These are phyloP conservation scores for Vollenhovia emeryi DNA, from an alignment of 1,140 invertebrate species.

Conservation along the genomic window DNA sequence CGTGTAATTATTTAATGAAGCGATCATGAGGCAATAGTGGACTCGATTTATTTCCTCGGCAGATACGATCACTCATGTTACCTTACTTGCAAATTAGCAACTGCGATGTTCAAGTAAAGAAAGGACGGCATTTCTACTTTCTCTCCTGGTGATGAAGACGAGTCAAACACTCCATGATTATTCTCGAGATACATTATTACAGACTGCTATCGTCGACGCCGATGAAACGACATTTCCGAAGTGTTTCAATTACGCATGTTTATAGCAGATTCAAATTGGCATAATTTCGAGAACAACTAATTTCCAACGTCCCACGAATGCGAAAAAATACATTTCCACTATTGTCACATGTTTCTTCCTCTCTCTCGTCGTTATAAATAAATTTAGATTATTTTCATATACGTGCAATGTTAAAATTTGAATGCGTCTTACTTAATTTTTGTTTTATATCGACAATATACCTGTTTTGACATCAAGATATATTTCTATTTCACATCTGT, in stretches of 20 bases:
- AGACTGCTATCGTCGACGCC: not conserved
- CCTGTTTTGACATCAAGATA: not conserved
- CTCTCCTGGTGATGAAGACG: conserved; percentile 20
- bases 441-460: not conserved
- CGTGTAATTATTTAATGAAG: conserved; percentile 36
- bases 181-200: conserved; percentile 1
- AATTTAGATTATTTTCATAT: not conserved
- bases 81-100: conserved; percentile 22
- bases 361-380: not conserved
- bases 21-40: conserved; percentile 29
- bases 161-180: conserved; percentile 19
- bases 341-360: not conserved
- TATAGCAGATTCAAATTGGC: not conserved
- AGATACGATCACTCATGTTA: not conserved
- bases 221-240: not conserved
- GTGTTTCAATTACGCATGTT: conserved; percentile 1
- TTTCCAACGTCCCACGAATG: not conserved
- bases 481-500: not conserved
- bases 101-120: conserved; percentile 11
- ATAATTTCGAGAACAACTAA: not conserved
- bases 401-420: not conserved
- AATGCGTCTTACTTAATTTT: not conserved
- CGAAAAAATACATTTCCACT: not conserved
- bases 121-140: conserved; percentile 7
- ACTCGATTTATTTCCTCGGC: conserved; percentile 32